Evolutionary conservation across 2,888 invertebrate species (phyloP).

Genomic region (Nomada ruficornis): DNA sequence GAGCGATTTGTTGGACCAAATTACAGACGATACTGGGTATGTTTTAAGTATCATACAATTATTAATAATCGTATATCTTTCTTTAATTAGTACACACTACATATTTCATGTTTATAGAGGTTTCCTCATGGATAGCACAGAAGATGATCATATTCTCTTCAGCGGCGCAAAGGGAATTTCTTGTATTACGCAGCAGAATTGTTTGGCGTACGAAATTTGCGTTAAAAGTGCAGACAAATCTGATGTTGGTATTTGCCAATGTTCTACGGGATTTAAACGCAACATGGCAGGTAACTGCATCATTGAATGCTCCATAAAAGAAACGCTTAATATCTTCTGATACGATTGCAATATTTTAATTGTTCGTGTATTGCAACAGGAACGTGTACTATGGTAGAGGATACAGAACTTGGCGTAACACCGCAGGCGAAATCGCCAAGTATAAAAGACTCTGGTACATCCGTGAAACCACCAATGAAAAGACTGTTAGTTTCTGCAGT

Average conservation of each 20-base stretch:
- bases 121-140: constrained; percentile 68
- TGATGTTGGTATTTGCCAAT: constrained; percentile 90
- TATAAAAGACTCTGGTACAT: constrained; percentile 66
- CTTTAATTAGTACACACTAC: constrained; percentile 1
- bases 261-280: constrained; percentile 87
- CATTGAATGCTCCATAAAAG: background rate
- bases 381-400: constrained; percentile 69
- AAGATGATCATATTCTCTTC: constrained; percentile 77
- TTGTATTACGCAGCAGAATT: constrained; percentile 85
- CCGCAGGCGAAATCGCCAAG: constrained; percentile 61
- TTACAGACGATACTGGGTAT: constrained; percentile 74
- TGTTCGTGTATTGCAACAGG: constrained; percentile 63
- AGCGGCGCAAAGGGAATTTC: constrained; percentile 82
- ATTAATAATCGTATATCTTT: background rate
- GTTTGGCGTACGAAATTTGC: constrained; percentile 90
- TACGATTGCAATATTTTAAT: constrained; percentile 7
- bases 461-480: constrained; percentile 86
- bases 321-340: constrained; percentile 1
- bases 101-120: constrained; percentile 72
- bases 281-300: constrained; percentile 83
- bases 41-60: constrained; percentile 1
- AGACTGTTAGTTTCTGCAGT: constrained; percentile 90
- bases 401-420: constrained; percentile 71
- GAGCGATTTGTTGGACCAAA: constrained; percentile 82
- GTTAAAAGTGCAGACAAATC: constrained; percentile 86